Conservation (phyloP, 2,113 vertebrate species). For the Nesoenas mayeri region DNA sequence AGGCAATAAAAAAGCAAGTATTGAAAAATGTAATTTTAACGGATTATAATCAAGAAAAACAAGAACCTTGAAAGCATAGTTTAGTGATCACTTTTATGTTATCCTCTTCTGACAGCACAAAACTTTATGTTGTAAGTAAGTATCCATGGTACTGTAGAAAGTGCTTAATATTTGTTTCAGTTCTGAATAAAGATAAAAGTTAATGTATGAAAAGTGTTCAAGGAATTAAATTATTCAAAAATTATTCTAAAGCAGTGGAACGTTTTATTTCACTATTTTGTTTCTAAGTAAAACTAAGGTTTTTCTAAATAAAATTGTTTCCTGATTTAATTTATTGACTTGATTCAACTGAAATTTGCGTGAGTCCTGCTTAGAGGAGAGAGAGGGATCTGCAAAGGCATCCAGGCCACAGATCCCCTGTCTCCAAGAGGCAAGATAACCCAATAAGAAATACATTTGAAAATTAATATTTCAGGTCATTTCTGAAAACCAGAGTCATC, state of each 20-base stretch:
- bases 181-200: not conserved
- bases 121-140: not conserved
- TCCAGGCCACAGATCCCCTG: not conserved
- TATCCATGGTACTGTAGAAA: not conserved
- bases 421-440: not conserved
- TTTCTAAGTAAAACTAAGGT: not conserved
- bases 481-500: not conserved
- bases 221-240: not conserved
- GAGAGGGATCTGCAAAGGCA: not conserved
- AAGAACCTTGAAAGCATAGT: not conserved
- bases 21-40: not conserved
- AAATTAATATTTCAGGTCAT: not conserved
- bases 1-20: not conserved
- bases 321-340: not conserved
- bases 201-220: not conserved
- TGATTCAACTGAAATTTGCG: not conserved
- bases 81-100: not conserved
- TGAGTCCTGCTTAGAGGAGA: not conserved
- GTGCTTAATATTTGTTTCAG: not conserved
- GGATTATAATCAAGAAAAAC: not conserved
- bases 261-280: not conserved
- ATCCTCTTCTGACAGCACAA: not conserved
- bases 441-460: not conserved
- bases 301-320: not conserved
- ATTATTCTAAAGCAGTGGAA: not conserved